A percentile compares a stretch with the other conserved stretches of the same genome.
These are phyloP conservation scores for Anarhynchus alexandrinus DNA, from an alignment of 2,113 vertebrate genomes.

Conservation along the genomic window DNA sequence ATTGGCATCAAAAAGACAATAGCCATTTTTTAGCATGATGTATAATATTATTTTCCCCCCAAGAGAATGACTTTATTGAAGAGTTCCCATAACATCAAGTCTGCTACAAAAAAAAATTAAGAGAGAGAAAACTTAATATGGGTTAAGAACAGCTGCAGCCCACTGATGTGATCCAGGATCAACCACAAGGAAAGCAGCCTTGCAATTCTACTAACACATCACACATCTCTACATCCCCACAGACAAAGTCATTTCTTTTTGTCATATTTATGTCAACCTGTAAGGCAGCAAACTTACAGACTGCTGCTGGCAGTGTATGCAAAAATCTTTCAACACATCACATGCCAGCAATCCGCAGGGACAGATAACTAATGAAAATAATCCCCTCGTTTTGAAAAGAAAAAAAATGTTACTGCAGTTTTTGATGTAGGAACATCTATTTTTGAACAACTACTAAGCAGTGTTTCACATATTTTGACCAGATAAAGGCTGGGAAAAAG, in stretches of 20 bases:
- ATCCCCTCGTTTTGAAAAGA: conserved; percentile 37
- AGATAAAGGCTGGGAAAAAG: neutral
- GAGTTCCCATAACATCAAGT: conserved; percentile 38
- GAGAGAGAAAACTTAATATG: neutral
- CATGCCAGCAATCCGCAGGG: conserved; percentile 62
- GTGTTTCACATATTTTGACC: conserved; percentile 37
- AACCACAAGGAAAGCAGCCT: conserved; percentile 49
- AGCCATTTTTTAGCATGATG: conserved; percentile 35
- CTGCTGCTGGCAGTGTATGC: conserved; percentile 17
- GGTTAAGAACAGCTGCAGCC: conserved; percentile 24
- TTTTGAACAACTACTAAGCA: conserved; percentile 55
- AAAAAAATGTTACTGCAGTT: conserved; percentile 61
- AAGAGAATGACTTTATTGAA: conserved; percentile 39
- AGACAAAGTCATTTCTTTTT: conserved; percentile 51
- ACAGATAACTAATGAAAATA: conserved; percentile 63
- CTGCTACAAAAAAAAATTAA: conserved; percentile 40
- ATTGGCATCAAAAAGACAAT: conserved; percentile 27
- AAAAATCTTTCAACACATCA: conserved; percentile 71
- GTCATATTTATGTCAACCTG: conserved; percentile 54
- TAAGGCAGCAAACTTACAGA: conserved; percentile 49
- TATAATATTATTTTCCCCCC: conserved; percentile 7
- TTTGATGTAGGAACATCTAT: conserved; percentile 60
- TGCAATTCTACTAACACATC: conserved; percentile 42
- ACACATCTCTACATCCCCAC: conserved; percentile 45
- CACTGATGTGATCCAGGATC: conserved; percentile 22